phyloP scores from a whole-genome alignment of 2,113 vertebrate genomes.

The Mobula hypostoma region DNA sequence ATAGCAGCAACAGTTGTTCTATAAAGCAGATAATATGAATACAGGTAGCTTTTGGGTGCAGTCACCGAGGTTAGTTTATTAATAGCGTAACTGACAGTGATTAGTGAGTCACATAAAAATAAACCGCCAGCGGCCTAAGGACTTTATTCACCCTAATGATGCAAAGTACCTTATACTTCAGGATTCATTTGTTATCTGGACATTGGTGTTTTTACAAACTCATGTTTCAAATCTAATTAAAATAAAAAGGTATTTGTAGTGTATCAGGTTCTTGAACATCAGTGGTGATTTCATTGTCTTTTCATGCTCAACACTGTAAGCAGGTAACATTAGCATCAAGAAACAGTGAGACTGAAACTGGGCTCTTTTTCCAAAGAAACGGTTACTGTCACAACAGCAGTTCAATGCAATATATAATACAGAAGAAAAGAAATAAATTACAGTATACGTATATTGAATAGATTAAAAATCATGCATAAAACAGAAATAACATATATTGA shows the following conservation, averaged over 20 bases:
- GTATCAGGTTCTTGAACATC: too few species aligned
- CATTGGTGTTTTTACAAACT: not conserved
- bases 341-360: not conserved
- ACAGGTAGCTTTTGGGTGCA: not conserved
- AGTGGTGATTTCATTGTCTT: too few species aligned
- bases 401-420: too few species aligned
- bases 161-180: not conserved
- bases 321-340: not conserved
- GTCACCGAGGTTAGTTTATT: constrained; percentile 16
- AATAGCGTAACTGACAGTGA: constrained; percentile 11
- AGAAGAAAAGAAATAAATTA: too few species aligned
- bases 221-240: not conserved
- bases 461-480: too few species aligned
- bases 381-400: not conserved
- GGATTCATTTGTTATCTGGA: constrained; percentile 8
- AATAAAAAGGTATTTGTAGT: not conserved
- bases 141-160: constrained; percentile 27
- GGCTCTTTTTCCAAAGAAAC: not conserved
- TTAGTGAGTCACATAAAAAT: constrained; percentile 23
- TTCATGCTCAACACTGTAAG: not conserved
- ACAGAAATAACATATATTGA: too few species aligned
- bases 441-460: too few species aligned
- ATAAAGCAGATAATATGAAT: constrained; percentile 18
- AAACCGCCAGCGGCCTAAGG: constrained; percentile 18
- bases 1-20: not conserved